A percentile compares a stretch with the other conserved stretches of the same genome.
phyloP scores from a whole-genome alignment of 1,140 invertebrate species.

The Drosophila parabipectinata region DNA sequence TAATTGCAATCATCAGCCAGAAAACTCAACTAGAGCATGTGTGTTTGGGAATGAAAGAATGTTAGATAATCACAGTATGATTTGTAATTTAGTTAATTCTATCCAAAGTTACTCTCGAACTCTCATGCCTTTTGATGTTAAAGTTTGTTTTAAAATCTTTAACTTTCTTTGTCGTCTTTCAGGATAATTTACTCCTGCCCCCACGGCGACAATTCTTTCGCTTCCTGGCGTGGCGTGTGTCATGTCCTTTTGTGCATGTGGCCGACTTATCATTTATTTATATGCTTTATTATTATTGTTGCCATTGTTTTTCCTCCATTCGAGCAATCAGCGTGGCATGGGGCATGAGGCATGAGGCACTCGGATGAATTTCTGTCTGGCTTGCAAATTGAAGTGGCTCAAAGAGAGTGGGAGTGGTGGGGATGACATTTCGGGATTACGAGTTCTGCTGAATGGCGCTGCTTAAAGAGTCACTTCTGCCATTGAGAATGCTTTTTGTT shows the following conservation, averaged over 20 bases:
- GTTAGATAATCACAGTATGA: constrained; percentile 8
- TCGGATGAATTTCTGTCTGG: constrained; percentile 42
- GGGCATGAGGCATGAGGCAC: constrained; percentile 13
- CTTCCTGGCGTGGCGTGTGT: constrained; percentile 20
- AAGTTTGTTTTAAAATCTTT: background rate
- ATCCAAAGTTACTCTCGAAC: background rate
- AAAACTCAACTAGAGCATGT: constrained; percentile 17
- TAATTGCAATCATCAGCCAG: constrained; percentile 61
- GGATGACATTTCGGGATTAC: constrained; percentile 33
- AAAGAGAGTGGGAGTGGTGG: constrained; percentile 6
- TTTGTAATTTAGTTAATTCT: constrained; percentile 4
- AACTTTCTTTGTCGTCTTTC: background rate
- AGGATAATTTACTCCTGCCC: constrained; percentile 2
- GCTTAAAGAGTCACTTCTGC: constrained; percentile 76
- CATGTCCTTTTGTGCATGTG: constrained; percentile 53
- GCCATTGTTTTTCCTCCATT: constrained; percentile 44
- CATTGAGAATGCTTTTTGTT: constrained; percentile 75
- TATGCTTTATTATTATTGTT: constrained; percentile 73
- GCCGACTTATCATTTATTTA: constrained; percentile 75
- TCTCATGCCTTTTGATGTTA: background rate
- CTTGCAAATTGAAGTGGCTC: constrained; percentile 51
- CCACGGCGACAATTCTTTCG: constrained; percentile 51
- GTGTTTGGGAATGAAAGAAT: background rate
- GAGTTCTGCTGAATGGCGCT: constrained; percentile 25
- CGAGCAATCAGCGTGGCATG: constrained; percentile 13